Conservation (phyloP, 1,140 invertebrate genomes). For the Thaumatotibia leucotreta region DNA sequence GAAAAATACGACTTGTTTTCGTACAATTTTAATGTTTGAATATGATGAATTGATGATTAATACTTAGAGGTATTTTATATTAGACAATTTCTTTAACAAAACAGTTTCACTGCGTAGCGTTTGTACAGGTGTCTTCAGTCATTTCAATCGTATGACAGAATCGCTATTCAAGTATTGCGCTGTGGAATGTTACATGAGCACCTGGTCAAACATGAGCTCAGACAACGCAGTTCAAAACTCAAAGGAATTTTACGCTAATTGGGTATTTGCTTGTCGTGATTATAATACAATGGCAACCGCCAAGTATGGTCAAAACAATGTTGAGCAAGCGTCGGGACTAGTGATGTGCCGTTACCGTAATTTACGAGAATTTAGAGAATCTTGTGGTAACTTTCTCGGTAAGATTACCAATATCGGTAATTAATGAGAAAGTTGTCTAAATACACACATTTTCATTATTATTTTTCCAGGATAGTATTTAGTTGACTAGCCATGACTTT, state of each 20-base stretch:
- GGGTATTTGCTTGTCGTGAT: conserved; percentile 6
- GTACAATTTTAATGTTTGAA: too few species aligned
- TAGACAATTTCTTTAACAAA: background rate
- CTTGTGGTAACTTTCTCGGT: too few species aligned
- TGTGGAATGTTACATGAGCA: background rate
- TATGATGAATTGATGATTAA: too few species aligned
- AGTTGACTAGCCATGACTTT: too few species aligned
- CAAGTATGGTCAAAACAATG: background rate
- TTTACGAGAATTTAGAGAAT: too few species aligned
- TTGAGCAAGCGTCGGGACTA: background rate
- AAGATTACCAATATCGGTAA: too few species aligned
- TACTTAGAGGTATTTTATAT: background rate
- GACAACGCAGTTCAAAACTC: background rate
- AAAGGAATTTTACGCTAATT: conserved; percentile 7
- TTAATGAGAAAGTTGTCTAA: too few species aligned
- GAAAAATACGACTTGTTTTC: too few species aligned
- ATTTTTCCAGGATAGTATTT: too few species aligned
- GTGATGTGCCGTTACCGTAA: background rate
- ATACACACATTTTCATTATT: too few species aligned
- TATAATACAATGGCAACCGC: conserved; percentile 8
- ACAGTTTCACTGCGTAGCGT: background rate
- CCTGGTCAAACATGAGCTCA: background rate
- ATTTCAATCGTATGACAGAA: background rate
- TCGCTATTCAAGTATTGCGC: background rate
- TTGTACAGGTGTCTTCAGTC: conserved; percentile 2